phyloP scores from a whole-genome alignment of 2,797 vertebrate species.

The Lutjanus argentimaculatus region DNA sequence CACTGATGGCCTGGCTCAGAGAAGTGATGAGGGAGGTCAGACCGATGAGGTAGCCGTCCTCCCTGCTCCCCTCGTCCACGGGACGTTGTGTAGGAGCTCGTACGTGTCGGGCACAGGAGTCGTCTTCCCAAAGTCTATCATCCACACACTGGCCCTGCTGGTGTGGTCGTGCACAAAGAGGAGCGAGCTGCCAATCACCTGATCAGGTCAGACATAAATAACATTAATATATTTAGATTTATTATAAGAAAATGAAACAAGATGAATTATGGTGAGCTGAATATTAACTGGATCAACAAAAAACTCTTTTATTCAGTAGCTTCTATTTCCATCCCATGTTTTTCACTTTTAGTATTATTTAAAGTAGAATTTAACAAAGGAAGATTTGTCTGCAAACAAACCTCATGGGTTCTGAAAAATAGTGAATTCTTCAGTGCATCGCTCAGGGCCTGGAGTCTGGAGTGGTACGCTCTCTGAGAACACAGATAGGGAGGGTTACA shows the following conservation, averaged over 20 bases:
- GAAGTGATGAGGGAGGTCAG: slow-evolving; percentile 86
- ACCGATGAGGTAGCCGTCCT: slow-evolving; percentile 92
- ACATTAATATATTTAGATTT: background rate
- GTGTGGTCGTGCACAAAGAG: slow-evolving; percentile 92
- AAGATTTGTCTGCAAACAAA: slow-evolving; percentile 49
- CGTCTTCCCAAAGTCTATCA: slow-evolving; percentile 96
- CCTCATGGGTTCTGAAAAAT: slow-evolving; percentile 87
- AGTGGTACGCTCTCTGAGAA: slow-evolving; percentile 81
- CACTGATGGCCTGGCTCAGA: slow-evolving; percentile 80
- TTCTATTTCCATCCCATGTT: background rate
- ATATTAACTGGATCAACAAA: background rate
- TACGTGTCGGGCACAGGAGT: slow-evolving; percentile 76
- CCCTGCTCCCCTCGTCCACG: slow-evolving; percentile 90
- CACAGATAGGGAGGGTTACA: slow-evolving; percentile 1
- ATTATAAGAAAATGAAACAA: background rate
- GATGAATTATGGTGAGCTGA: background rate
- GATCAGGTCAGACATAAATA: slow-evolving; percentile 28
- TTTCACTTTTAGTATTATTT: background rate
- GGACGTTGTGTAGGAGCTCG: slow-evolving; percentile 85
- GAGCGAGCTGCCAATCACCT: slow-evolving; percentile 94
- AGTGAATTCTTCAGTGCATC: slow-evolving; percentile 77
- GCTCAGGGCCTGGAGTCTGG: slow-evolving; percentile 81
- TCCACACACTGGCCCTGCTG: slow-evolving; percentile 91
- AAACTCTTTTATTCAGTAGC: background rate
- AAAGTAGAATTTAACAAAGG: background rate